Evolutionary conservation across 2,113 vertebrate species (phyloP), one percentile per base, ranked within the genome.

Genomic region (Amblyornis subalaris): DNA sequence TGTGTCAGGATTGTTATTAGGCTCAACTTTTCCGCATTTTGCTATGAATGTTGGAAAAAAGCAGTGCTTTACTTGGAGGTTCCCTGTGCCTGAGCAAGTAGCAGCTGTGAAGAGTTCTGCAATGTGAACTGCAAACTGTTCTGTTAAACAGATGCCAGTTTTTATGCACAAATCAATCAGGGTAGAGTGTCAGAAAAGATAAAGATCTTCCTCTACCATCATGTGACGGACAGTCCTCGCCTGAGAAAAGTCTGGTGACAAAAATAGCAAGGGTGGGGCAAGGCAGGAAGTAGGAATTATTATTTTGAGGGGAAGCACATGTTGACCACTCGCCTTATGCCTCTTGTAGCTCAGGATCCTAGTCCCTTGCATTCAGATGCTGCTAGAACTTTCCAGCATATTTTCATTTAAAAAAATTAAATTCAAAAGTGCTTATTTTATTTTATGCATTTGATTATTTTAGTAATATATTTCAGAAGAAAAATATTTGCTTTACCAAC

Each of bases 231-330:
- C 79, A 89, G n/a, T 44, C 35, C 76, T 86, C 0, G 5, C 64
- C 69, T 67, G 61, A 86, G 55, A 80, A 66, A 54, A 29, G 57
- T 64, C 40, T 77, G 54, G 35, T 48, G 44, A 62, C 21, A 23
- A n/a, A 93, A 96, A 89, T 94, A 92, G 73, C 74, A 82, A 79
- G 94, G 94, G 91, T 89, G 80, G 84, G 58, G 48, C 91, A 82
- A 77, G 80, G 29, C 40, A 79, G 93, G 89, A 95, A 92, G 74
- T 7, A 65, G 61, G 81, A 92, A 74, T 92, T 93, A 65, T 62
- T 94, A 78, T 72, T 89, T 44, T 48, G 87, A 96, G 66, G 70
- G 80, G 70, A 94, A 91, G 58, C 40, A 50, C 64, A 75, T 51
- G 44, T 40, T 91, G 65, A 61, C 84, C 35, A 26, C 51, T 90